These are phyloP conservation scores for Scaptomyza reducta DNA, from an alignment of 2,888 invertebrate genomes.

Conservation along the genomic window DNA sequence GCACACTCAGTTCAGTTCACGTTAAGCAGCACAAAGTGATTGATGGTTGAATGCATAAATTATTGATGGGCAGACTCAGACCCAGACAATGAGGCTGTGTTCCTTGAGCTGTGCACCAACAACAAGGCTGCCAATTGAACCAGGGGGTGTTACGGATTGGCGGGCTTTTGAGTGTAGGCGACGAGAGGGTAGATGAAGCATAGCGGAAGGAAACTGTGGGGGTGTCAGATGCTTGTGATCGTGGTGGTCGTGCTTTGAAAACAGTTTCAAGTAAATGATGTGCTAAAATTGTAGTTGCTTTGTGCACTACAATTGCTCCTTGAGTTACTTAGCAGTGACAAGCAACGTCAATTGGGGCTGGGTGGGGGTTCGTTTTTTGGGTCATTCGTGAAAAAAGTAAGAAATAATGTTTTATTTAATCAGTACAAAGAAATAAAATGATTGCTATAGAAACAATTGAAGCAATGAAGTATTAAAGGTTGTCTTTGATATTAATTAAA, in stretches of 20 bases:
- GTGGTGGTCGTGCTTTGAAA: conserved; percentile 36
- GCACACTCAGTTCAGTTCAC: conserved; percentile 46
- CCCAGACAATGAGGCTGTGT: conserved; percentile 63
- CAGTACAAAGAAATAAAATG: not conserved
- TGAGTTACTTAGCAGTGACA: conserved; percentile 5
- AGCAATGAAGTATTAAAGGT: too few relatives aligned
- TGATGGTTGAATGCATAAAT: conserved; percentile 79
- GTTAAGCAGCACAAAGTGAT: conserved; percentile 79
- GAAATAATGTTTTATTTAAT: not conserved
- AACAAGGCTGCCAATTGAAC: conserved; percentile 23
- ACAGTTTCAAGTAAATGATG: conserved; percentile 56
- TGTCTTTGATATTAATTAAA: too few relatives aligned
- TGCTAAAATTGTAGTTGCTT: conserved; percentile 61
- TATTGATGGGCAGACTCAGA: conserved; percentile 62
- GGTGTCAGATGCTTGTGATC: conserved; percentile 46
- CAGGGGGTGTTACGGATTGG: not conserved
- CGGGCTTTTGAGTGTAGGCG: not conserved
- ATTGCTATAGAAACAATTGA: not conserved
- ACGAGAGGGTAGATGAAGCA: conserved; percentile 5
- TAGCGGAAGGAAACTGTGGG: conserved; percentile 15
- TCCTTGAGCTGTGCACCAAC: conserved; percentile 4
- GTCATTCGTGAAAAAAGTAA: not conserved
- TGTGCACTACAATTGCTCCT: conserved; percentile 16
- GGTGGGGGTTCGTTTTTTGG: not conserved
- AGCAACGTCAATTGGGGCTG: conserved; percentile 16